These are phyloP conservation scores for Strix aluco DNA, from an alignment of 2,113 vertebrate genomes.

Conservation along the genomic window DNA sequence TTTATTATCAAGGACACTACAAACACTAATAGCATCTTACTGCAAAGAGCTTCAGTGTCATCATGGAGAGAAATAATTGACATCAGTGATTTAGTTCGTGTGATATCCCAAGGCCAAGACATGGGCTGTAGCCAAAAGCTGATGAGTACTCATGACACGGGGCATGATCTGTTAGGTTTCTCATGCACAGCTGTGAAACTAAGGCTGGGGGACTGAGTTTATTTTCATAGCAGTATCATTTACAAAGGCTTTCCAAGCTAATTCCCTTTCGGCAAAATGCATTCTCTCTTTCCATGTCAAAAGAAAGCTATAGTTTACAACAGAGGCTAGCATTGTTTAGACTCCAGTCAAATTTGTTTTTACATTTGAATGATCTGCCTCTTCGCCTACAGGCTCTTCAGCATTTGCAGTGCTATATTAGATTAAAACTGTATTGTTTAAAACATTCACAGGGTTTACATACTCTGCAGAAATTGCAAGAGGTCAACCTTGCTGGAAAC, in stretches of 20 bases:
- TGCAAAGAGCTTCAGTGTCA: background rate
- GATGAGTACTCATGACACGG: background rate
- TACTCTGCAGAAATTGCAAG: constrained; percentile 78
- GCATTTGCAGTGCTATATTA: constrained; percentile 13
- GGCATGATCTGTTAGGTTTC: background rate
- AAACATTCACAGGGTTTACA: constrained; percentile 76
- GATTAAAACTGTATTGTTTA: constrained; percentile 45
- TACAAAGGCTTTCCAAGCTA: constrained; percentile 35
- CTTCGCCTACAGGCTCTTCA: constrained; percentile 16
- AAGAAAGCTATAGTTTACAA: background rate
- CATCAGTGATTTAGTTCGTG: background rate
- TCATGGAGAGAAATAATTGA: background rate
- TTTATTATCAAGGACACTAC: background rate
- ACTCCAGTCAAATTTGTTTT: constrained; percentile 55
- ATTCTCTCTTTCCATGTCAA: constrained; percentile 21
- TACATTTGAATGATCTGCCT: constrained; percentile 59
- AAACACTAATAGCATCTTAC: background rate
- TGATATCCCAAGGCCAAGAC: background rate
- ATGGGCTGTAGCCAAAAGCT: constrained; percentile 40
- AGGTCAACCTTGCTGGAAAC: constrained; percentile 86
- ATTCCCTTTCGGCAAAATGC: constrained; percentile 29
- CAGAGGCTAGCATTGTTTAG: constrained; percentile 51
- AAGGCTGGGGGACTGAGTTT: background rate
- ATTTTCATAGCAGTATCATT: constrained; percentile 40
- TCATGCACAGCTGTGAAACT: constrained; percentile 14